Evolutionary conservation across 1,140 invertebrate genomes (phyloP), one percentile per base, ranked within the genome.

Genomic region (Drosophila bocki): DNA sequence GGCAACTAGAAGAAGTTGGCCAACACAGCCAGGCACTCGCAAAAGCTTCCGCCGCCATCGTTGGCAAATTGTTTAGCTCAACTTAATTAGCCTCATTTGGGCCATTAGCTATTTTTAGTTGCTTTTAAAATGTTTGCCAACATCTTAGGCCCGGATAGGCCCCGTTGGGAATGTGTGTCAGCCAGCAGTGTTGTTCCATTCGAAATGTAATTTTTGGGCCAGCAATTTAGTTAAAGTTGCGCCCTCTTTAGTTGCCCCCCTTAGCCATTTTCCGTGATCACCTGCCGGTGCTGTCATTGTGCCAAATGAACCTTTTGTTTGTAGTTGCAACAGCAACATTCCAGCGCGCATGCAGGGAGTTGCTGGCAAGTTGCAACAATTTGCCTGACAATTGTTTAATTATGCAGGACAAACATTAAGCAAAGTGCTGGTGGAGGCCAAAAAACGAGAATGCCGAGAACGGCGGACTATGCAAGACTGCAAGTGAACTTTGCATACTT

Each of bases 21-120:
- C 63, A 59, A 41, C 41, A 62, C 41, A 62, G 62, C 44, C 65
- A 64, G 59, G 37, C 62, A 59, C 54, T 58, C 35, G 13, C 37
- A 22, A n/a, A 48, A 47, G 70, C 44, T 51, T 26, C 51, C 44
- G 54, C 50, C 48, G 56, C 60, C 45, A 75, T 79, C 80, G 79
- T 61, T 78, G 68, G 75, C 80, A 83, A 87, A 86, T 86, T 86
- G 71, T 82, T 87, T 74, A 75, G 75, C 84, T 67, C 58, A 87
- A 88, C 86, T 82, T 87, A 87, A 88, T 87, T 87, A 88, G 61
- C 57, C 75, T 88, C 63, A 87, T 88, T 87, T 72, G 13, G 37
- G 75, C 48, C 67, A 78, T 88, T 88, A 78, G 82, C 61, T 76
- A 72, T 78, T 83, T 80, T 80, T 65, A 80, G 84, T 80, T 78